Evolutionary conservation across 2,797 vertebrate genomes (phyloP), one percentile per base, ranked within the genome.

Genomic region (Clarias laeviceps): DNA sequence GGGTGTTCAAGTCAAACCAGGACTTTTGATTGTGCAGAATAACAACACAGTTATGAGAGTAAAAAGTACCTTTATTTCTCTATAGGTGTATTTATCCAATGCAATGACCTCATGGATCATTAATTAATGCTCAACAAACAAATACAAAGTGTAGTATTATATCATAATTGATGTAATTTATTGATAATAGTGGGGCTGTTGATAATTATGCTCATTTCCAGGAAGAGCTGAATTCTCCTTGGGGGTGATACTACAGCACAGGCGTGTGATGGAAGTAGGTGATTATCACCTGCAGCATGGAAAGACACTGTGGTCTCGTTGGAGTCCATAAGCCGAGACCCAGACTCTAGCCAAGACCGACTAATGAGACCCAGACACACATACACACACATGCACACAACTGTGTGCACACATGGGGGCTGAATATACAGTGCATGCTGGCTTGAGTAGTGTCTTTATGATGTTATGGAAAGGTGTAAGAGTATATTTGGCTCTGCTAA

Each of bases 401-500:
- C 84, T 88, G 87, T 70, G 68, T 73, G 40, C 45, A 81, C 24
- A 82, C 37, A 82, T 27, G 56, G 73, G 34, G 82, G 57, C 45
- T 74, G 69, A 68, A 81, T 66, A 77, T 81, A 85, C 68, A 24
- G 65, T 64, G 37, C 57, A 78, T 18, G 56, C 70, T 34, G 64
- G 40, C 17, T 73, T 80, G 82, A 74, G 85, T 50, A 82, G 59
- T 24, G 80, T 80, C 76, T 88, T 82, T 84, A 59, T 37, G 32
- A 86, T 82, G 34, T 40, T 69, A 81, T 85, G 66, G 80, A 87
- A 88, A 87, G 77, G 62, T 40, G 69, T 80, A 90, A 94, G 92
- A 91, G 92, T 94, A 95, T 94, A 94, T 94, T 95, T 88, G 89
- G 89, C 92, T 93, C 90, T 93, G 91, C 93, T 94, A 93, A 94